Evolutionary conservation across 2,888 invertebrate species (phyloP).

Genomic region (Gryllus longicercus): DNA sequence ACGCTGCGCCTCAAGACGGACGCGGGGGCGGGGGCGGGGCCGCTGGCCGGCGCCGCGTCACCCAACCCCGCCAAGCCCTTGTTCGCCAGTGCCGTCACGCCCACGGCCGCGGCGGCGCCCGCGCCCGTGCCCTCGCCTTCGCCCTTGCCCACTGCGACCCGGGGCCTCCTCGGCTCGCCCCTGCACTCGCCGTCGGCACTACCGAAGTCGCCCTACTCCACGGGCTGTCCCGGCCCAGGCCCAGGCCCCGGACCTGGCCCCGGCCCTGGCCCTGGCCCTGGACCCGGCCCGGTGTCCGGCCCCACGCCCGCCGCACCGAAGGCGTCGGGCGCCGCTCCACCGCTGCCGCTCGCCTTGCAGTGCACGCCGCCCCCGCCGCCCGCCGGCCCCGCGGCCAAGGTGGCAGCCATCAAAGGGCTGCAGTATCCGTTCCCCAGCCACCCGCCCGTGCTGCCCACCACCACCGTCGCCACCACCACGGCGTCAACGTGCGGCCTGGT

Average conservation of each 20-base stretch:
- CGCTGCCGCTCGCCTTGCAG: constrained; percentile 29
- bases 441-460: constrained; percentile 55
- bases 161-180: constrained; percentile 31
- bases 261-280: constrained; percentile 31
- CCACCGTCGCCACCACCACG: constrained; percentile 41
- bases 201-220: constrained; percentile 36
- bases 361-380: constrained; percentile 28
- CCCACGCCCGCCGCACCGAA: constrained; percentile 32
- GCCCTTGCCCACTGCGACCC: constrained; percentile 29
- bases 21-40: constrained; percentile 36
- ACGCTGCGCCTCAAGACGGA: constrained; percentile 37
- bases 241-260: constrained; percentile 28
- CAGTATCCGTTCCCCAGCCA: constrained; percentile 79
- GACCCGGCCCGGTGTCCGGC: constrained; percentile 27
- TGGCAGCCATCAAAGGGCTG: constrained; percentile 51
- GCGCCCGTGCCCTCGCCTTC: constrained; percentile 27
- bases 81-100: background rate
- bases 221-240: constrained; percentile 34
- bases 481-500: constrained; percentile 37
- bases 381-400: constrained; percentile 46
- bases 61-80: constrained; percentile 27
- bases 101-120: background rate
- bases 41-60: constrained; percentile 35
- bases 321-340: constrained; percentile 31
- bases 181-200: constrained; percentile 33